A percentile compares a stretch with the other conserved stretches of the same genome.
phyloP scores from a whole-genome alignment of 2,113 vertebrate species.

The Dermatemys mawii region DNA sequence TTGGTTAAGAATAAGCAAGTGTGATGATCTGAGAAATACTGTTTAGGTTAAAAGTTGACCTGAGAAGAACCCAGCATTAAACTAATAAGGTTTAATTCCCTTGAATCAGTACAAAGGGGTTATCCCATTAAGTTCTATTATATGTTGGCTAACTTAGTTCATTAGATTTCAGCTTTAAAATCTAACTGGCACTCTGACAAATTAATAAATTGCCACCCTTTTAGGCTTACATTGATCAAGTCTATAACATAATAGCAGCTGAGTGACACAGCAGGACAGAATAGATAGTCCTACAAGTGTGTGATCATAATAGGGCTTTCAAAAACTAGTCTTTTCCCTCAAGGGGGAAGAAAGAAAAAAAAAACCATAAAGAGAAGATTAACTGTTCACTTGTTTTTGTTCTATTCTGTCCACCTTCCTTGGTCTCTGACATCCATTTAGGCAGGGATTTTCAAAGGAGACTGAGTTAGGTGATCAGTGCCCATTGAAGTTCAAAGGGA shows the following conservation, averaged over 20 bases:
- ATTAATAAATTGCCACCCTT: not conserved
- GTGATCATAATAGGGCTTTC: not conserved
- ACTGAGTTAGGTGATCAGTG: not conserved
- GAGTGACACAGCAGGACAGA: not conserved
- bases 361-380: not conserved
- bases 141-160: not conserved
- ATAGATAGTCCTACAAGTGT: not conserved
- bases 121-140: not conserved
- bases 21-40: not conserved
- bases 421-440: not conserved
- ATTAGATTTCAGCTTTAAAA: not conserved
- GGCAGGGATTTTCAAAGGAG: not conserved
- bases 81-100: not conserved
- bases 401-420: not conserved
- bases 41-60: not conserved
- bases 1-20: not conserved
- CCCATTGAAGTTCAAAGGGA: not conserved
- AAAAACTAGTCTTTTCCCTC: fast-evolving
- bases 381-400: not conserved
- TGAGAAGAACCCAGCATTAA: not conserved
- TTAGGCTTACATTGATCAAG: not conserved
- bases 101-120: not conserved
- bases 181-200: not conserved
- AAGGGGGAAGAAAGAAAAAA: not conserved
- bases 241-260: not conserved